A percentile compares a stretch with the other conserved stretches of the same genome.
Evolutionary conservation across 2,888 invertebrate species (phyloP).

Genomic region (Drosophila anceps): DNA sequence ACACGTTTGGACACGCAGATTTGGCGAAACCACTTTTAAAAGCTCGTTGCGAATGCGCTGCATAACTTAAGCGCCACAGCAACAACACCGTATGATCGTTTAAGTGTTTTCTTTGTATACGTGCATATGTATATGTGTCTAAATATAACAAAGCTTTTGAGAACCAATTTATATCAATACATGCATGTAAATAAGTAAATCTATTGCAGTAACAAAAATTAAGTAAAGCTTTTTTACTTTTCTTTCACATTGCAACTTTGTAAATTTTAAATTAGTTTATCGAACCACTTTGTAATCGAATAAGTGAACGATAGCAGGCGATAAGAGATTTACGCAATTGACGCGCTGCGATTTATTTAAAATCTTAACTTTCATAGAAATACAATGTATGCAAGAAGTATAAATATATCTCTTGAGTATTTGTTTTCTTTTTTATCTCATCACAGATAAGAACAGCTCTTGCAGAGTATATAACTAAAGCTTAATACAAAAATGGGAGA

Average conservation of each 20-base stretch:
- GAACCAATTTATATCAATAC: conserved; percentile 41
- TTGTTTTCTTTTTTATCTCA: conserved; percentile 1
- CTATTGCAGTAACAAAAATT: neutral
- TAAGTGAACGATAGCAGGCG: neutral
- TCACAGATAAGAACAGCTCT: neutral
- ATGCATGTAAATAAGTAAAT: neutral
- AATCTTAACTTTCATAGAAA: conserved; percentile 1
- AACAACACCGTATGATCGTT: conserved; percentile 15
- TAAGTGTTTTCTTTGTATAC: neutral
- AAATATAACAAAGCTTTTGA: conserved; percentile 57
- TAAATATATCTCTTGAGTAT: neutral
- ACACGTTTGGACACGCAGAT: conserved; percentile 38
- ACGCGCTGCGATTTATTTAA: neutral
- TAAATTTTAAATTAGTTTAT: conserved; percentile 1
- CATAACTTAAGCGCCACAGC: conserved; percentile 39
- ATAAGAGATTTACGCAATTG: conserved; percentile 2
- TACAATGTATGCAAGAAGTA: neutral
- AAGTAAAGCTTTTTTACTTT: neutral
- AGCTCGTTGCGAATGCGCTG: conserved; percentile 46
- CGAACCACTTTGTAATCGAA: conserved; percentile 3
- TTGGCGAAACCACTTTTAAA: conserved; percentile 32
- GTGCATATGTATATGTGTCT: conserved; percentile 22
- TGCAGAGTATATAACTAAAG: neutral
- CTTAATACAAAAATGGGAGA: neutral
- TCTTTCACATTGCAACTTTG: neutral